These are phyloP conservation scores for Chrysolina haemoptera DNA, from an alignment of 2,888 invertebrate species.

Conservation along the genomic window DNA sequence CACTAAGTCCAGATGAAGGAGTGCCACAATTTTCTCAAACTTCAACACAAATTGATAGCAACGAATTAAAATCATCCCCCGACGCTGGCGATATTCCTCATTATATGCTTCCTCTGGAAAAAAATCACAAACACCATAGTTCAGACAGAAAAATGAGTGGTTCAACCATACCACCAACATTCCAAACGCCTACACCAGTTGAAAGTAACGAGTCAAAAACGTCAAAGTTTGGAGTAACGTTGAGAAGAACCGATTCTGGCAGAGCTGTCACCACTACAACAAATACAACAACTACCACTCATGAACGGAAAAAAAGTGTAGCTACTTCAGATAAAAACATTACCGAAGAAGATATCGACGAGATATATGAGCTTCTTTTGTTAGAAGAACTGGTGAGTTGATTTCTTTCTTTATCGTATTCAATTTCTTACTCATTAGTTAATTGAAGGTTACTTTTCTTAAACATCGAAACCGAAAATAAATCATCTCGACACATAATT, in stretches of 20 bases:
- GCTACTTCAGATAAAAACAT: constrained; percentile 70
- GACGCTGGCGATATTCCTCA: constrained; percentile 31
- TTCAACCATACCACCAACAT: constrained; percentile 21
- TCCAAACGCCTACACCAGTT: constrained; percentile 24
- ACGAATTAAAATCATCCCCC: too few relatives aligned
- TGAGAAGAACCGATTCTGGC: constrained; percentile 74
- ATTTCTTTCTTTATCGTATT: neutral
- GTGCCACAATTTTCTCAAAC: neutral
- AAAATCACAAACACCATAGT: constrained; percentile 47
- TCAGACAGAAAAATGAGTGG: constrained; percentile 51
- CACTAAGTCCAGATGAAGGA: neutral
- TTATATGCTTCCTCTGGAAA: constrained; percentile 45
- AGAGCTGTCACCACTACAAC: constrained; percentile 69
- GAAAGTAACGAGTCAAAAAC: constrained; percentile 62
- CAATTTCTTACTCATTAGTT: neutral
- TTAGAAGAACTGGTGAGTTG: constrained; percentile 80
- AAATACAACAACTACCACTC: constrained; percentile 67
- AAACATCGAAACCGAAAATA: too few relatives aligned
- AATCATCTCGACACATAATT: too few relatives aligned
- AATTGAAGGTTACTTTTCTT: too few relatives aligned
- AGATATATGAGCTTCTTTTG: constrained; percentile 80
- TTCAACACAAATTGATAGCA: neutral
- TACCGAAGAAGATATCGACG: constrained; percentile 76
- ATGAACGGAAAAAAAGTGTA: constrained; percentile 69
- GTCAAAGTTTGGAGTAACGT: constrained; percentile 80